Conservation (phyloP, 2,797 vertebrate genomes). For the Spinibarbus caldwelli region DNA sequence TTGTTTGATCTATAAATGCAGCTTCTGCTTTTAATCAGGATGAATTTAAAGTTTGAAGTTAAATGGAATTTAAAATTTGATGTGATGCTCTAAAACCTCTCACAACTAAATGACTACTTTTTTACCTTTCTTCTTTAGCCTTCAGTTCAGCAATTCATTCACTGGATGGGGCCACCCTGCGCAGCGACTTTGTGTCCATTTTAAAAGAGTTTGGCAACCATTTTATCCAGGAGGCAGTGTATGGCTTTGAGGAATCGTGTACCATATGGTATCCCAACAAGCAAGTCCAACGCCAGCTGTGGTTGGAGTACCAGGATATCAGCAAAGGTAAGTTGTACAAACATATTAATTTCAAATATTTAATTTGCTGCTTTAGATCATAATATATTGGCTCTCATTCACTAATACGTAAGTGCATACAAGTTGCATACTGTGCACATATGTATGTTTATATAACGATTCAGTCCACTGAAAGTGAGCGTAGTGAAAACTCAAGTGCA, state of each 20-base stretch:
- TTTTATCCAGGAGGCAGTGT: conserved; percentile 95
- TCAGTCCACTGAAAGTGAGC: too few species aligned
- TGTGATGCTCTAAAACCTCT: conserved; percentile 6
- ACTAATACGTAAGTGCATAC: too few species aligned
- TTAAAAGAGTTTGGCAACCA: conserved; percentile 96
- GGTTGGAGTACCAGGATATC: conserved; percentile 98
- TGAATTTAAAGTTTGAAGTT: neutral
- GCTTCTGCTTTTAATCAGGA: conserved; percentile 14
- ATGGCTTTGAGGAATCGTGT: conserved; percentile 96
- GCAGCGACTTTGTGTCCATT: conserved; percentile 90
- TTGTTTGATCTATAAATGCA: neutral
- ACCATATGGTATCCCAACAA: conserved; percentile 99
- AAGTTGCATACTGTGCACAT: neutral
- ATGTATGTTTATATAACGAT: neutral
- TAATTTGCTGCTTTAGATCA: neutral
- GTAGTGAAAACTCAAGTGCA: too few species aligned
- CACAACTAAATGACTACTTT: neutral
- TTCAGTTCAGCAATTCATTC: conserved; percentile 94
- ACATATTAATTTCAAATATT: neutral
- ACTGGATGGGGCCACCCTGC: conserved; percentile 91
- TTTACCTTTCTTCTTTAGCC: conserved; percentile 70
- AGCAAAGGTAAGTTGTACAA: conserved; percentile 89
- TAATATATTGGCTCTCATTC: neutral
- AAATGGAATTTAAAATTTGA: conserved; percentile 13
- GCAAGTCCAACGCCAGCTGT: conserved; percentile 95